Conservation (phyloP, 2,797 vertebrate species). For the Hozukius guyotensis region DNA sequence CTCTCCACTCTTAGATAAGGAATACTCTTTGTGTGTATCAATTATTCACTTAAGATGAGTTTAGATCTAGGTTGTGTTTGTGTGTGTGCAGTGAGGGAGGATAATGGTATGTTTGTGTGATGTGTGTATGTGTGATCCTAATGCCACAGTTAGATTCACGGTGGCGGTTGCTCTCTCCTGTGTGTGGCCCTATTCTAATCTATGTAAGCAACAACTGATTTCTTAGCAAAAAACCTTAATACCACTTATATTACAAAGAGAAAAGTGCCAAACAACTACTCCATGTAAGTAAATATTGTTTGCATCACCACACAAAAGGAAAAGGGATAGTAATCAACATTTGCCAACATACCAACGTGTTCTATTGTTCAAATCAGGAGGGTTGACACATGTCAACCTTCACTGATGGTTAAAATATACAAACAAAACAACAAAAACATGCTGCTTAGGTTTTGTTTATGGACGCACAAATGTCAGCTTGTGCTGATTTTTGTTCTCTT, state of each 20-base stretch:
- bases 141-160: constrained; percentile 31
- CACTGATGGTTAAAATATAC: background rate
- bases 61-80: constrained; percentile 11
- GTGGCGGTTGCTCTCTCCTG: background rate
- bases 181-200: constrained; percentile 8
- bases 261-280: constrained; percentile 10
- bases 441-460: constrained; percentile 9
- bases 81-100: background rate
- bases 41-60: constrained; percentile 38
- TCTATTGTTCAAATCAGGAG: background rate
- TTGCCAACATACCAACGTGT: background rate
- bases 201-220: constrained; percentile 12
- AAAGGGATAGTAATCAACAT: background rate
- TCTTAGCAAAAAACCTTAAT: constrained; percentile 10
- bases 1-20: constrained; percentile 22
- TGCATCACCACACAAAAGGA: background rate
- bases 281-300: background rate
- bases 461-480: constrained; percentile 1
- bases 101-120: background rate
- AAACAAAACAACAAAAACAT: background rate
- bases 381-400: constrained; percentile 4
- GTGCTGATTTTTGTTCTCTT: constrained; percentile 32
- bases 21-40: constrained; percentile 24
- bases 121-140: constrained; percentile 12
- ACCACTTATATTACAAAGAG: background rate